Evolutionary conservation across 2,888 invertebrate genomes (phyloP), one percentile per base, ranked within the genome.

Genomic region (Trichopoda pennipes): DNA sequence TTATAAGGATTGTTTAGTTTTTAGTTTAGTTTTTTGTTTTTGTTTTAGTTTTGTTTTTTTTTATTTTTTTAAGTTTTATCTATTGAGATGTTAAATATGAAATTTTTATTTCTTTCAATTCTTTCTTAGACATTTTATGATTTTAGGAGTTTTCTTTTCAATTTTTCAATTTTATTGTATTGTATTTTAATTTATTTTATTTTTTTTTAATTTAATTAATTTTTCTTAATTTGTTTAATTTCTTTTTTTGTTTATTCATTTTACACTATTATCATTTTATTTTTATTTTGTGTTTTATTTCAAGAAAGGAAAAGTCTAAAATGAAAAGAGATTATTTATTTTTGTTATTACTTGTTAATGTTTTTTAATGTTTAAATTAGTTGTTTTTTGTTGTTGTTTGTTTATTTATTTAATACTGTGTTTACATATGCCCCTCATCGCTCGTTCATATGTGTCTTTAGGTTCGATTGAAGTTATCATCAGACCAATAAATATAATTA

Each of bases 381-480:
- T 70, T 70, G 6, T 56, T 38, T n/a, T 38, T 12, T 56, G 28
- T 73, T 38, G 16, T 69, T 44, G 35, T 53, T 28, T 76, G 28
- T 60, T 80, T 28, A 28, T 28, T 28, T 28, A 8, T 74, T 69
- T 78, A 81, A 81, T 81, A 81, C 81, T 81, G 81, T 77, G 78
- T 77, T 53, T 72, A 44, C 42, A 44, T 44, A 44, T n/a, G 16
- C 3, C 14, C 14, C 12, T 38, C 10, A 16, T 42, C 35, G 35
- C 2, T 42, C 42, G 42, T 14, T 42, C 38, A 12, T 14, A n/a
- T n/a, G 42, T 16, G 9, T 4, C 35, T 42, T 42, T 64, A 47
- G 47, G 23, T 61, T 53, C 21, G 51, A 60, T 8, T 51, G 35
- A 56, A 64, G 35, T 47, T 74, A 56, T 63, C 55, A 64, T 64